Evolutionary conservation across 2,888 invertebrate genomes (phyloP), one percentile per base, ranked within the genome.

Genomic region (Mayetiola destructor): DNA sequence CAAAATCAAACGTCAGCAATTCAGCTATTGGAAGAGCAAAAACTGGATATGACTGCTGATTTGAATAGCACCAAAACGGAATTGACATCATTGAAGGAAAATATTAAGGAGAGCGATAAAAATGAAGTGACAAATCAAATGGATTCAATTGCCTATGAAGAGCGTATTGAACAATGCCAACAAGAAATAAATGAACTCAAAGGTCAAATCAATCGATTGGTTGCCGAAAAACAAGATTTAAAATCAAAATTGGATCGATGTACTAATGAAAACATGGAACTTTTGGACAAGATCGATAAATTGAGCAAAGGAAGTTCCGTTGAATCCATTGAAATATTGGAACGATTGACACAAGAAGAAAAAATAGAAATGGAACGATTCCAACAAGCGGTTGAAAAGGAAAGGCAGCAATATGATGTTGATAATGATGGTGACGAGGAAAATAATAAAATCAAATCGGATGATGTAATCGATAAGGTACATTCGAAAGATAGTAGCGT

Each of bases 41-140:
- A 84, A 66, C 76, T 79, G 64, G 81, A 81, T 67, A 75, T 81
- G 62, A 78, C 77, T 59, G 80, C 80, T 76, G 78, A 80, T 63
- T 68, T 80, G 57, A 73, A 79, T 62, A 67, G 72, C 18, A 68
- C 78, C 29, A 81, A 82, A 68, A 79, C 79, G 61, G 80, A 84
- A 64, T 73, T 82, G 62, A 74, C 77, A 57, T 74, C 76, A 40
- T 75, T 84, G 60, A 80, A 81, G 64, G 77, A 77, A 62, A 78
- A 77, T 67, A 66, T 80, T 57, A 76, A 77, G 35, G 80, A 80
- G 62, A 76, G 80, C 58, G 76, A 80, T 52, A 77, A 79, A 62
- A 71, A 81, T 5, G 80, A 84, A 69, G 85, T 88, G n/a, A 80
- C 80, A 27, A 80, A 85, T 1, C 86, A 89, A 74, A 82, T 89